Conservation (phyloP, 2,797 vertebrate genomes). For the Cyclura pinguis region DNA sequence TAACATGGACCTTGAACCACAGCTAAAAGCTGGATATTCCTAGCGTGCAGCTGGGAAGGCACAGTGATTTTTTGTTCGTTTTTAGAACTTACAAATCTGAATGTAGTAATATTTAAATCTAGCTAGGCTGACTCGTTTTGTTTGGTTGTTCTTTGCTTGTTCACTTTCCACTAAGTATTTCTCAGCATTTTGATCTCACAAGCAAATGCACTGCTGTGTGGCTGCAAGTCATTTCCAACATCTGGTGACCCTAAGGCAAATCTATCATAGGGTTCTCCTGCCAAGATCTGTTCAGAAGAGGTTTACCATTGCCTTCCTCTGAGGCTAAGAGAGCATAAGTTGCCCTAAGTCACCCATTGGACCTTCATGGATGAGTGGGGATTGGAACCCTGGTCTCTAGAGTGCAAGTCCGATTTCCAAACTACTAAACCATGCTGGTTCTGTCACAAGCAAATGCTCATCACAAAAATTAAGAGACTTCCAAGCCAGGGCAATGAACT, state of each 20-base stretch:
- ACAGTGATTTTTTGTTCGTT: not conserved
- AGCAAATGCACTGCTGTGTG: not conserved
- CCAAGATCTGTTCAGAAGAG: too few species aligned
- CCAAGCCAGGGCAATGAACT: not conserved
- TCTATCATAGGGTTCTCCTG: too few species aligned
- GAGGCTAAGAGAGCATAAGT: too few species aligned
- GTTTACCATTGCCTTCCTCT: too few species aligned
- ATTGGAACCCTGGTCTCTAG: too few species aligned
- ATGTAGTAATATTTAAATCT: not conserved
- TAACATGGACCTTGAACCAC: not conserved
- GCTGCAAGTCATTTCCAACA: too few species aligned
- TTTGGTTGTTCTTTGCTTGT: too few species aligned
- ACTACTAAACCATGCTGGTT: too few species aligned
- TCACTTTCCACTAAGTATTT: not conserved
- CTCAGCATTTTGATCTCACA: not conserved
- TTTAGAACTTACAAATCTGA: not conserved
- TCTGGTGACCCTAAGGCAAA: too few species aligned
- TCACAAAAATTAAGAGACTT: slow-evolving; percentile 4
- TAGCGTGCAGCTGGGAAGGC: not conserved
- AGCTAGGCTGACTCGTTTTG: not conserved
- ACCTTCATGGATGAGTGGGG: too few species aligned
- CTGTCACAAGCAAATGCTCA: not conserved
- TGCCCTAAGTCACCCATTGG: too few species aligned
- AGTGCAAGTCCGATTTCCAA: not conserved
- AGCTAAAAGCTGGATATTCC: not conserved